These are phyloP conservation scores for Propsilocerus akamusi DNA, from an alignment of 1,140 invertebrate species.

Conservation along the genomic window DNA sequence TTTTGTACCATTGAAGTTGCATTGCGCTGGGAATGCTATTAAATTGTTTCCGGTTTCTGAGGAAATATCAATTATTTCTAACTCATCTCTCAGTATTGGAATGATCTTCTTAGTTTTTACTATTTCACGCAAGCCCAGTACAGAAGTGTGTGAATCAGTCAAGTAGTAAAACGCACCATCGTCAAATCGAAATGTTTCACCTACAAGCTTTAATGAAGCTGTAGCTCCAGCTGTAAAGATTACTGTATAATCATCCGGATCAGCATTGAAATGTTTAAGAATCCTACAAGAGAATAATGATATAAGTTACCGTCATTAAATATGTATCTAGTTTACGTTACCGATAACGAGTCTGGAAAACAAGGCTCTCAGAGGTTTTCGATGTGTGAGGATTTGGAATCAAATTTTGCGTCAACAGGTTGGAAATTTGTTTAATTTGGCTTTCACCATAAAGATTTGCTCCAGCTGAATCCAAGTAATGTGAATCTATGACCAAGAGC, in stretches of 20 bases:
- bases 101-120: conserved; percentile 28
- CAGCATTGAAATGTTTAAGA: conserved; percentile 68
- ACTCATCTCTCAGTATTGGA: conserved; percentile 29
- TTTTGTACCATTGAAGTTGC: conserved; percentile 86
- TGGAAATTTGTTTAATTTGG: conserved; percentile 45
- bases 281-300: conserved; percentile 34
- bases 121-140: conserved; percentile 72
- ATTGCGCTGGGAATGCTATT: conserved; percentile 79
- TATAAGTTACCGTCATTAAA: conserved; percentile 2
- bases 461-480: conserved; percentile 83
- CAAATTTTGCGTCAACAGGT: conserved; percentile 45
- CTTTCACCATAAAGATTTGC: conserved; percentile 61
- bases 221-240: conserved; percentile 88
- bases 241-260: conserved; percentile 58
- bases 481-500: conserved; percentile 35
- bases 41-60: conserved; percentile 35
- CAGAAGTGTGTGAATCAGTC: conserved; percentile 88
- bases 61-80: conserved; percentile 13
- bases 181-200: conserved; percentile 58
- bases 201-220: conserved; percentile 59
- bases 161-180: conserved; percentile 59
- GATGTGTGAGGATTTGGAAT: conserved; percentile 84
- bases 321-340: conserved; percentile 21
- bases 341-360: conserved; percentile 65
- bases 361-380: conserved; percentile 50